Base-by-base conservation (phyloP, 2,113 vertebrate species). In the Psittacula cyanocephala region DNA sequence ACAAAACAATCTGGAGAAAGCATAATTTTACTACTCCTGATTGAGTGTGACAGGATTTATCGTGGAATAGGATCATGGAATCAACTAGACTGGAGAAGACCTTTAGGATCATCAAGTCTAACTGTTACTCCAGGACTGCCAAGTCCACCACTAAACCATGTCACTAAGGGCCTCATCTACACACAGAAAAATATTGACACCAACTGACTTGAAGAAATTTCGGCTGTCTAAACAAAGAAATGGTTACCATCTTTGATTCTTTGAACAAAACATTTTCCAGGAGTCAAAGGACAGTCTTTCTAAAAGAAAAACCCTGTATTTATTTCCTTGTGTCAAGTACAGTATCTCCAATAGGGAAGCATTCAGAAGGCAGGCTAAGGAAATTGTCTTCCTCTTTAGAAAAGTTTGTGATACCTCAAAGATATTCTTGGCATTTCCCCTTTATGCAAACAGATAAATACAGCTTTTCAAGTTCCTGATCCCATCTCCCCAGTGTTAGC, bases 291-390 rank as follows among this genome's bases (percentile, higher is more conserved):
- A 28, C 7, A 39, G n/a, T 25, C 39, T 31, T 76, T 46, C 17
- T 60, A 41, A 85, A 90, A 68, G 37, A 63, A 72, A 84, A 71
- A 3, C 1, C 15, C 23, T 35, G 31, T 50, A 23, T 65, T 60
- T 67, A n/a, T 57, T 69, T 60, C 3, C 6, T 7, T 1, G 0
- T n/a, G 14, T 55, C 60, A 88, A 65, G 31, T 55, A 69, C 0
- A 78, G 59, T 7, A 55, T 28, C 23, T 74, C 22, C 53, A 65
- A 18, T 9, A 27, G 13, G 81, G 44, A 14, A 78, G 13, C 23
- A 53, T 49, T 84, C 81, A 49, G 50, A 70, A 74, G 11, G 25
- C 6, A 3, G 17, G 50, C 37, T 52, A 70, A 74, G 33, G 28
- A 35, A 47, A 53, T 19, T 2, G 18, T 29, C 17, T 35, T 57